Evolutionary conservation across 2,797 vertebrate species (phyloP), one percentile per base, ranked within the genome.

Genomic region (Pangasius larnaudii): DNA sequence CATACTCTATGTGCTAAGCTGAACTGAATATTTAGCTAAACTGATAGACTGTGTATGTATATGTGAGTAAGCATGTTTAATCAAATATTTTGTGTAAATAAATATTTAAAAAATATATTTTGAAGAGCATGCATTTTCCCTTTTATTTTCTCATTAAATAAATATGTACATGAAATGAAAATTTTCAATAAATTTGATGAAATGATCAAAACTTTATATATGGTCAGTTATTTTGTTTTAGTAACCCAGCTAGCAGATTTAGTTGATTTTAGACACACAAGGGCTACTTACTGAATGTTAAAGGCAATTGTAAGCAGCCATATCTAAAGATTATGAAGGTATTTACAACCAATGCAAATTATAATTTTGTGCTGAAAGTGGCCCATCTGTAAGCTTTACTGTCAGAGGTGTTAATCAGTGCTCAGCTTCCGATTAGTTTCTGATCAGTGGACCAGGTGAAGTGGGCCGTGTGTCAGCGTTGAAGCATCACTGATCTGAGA

Each of bases 61-160:
- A 36, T 58, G 30, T 78, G 51, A 30, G 77, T 36, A 53, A 53
- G 13, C 53, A 18, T 81, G 19, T 39, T 81, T 30, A 78, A 14
- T 42, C n/a, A 30, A n/a, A 30, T 46, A 63, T 30, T 19, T 65
- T 63, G 24, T 82, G 61, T 83, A 65, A 83, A 83, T 83, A 83
- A 30, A 39, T 78, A 78, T 53, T 77, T 53, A 7, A 9, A 46
- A 27, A 53, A 27, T 30, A 30, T 4, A 30, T 49, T n/a, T 11
- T 27, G 59, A 58, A 24, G 36, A 56, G 30, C 30, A 36, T 59
- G 78, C 10, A 8, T 56, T n/a, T 39, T 46, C 22, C 42, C 7
- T 30, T 27, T 63, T 61, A 9, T 16, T 30, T 72, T 30, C 1
- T 39, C 78, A 13, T 39, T 59, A 14, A 59, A 27, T 61, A 36